Evolutionary conservation across 2,888 invertebrate species (phyloP).

Genomic region (Erebia ligea): DNA sequence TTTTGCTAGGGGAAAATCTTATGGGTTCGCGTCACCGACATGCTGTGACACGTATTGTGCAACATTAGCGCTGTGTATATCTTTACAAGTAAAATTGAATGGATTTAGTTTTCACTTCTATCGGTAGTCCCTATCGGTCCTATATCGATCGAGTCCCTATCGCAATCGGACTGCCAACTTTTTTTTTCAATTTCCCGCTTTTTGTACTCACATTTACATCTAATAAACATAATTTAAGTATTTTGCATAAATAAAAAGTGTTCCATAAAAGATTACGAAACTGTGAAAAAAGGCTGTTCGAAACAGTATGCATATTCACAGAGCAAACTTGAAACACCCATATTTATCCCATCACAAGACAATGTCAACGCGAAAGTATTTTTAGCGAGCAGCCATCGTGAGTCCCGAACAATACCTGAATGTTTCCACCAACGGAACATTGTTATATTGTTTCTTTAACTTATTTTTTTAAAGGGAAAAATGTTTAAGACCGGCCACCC

Average conservation of each 20-base stretch:
- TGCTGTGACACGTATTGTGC: too few species aligned
- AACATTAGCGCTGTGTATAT: too few species aligned
- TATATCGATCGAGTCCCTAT: too few species aligned
- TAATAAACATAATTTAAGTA: background rate
- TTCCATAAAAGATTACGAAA: background rate
- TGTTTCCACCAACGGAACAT: slow-evolving; percentile 62
- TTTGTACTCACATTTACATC: too few species aligned
- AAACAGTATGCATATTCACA: slow-evolving; percentile 9
- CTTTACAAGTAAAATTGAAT: too few species aligned
- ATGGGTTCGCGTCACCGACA: too few species aligned
- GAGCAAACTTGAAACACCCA: slow-evolving; percentile 22
- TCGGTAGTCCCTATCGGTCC: too few species aligned
- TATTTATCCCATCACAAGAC: slow-evolving; percentile 39
- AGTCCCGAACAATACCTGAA: slow-evolving; percentile 70
- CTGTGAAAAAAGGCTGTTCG: background rate
- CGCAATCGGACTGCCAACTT: too few species aligned
- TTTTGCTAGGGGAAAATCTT: too few species aligned
- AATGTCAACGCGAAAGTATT: slow-evolving; percentile 58
- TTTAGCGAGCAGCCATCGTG: slow-evolving; percentile 52
- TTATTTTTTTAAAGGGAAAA: slow-evolving; percentile 63
- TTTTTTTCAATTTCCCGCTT: too few species aligned
- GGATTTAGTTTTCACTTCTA: too few species aligned
- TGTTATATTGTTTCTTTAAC: slow-evolving; percentile 75
- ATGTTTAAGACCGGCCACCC: slow-evolving; percentile 72
- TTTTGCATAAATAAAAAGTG: background rate